Conservation (phyloP, 2,888 invertebrate species). For the Drosophila anomalata region DNA sequence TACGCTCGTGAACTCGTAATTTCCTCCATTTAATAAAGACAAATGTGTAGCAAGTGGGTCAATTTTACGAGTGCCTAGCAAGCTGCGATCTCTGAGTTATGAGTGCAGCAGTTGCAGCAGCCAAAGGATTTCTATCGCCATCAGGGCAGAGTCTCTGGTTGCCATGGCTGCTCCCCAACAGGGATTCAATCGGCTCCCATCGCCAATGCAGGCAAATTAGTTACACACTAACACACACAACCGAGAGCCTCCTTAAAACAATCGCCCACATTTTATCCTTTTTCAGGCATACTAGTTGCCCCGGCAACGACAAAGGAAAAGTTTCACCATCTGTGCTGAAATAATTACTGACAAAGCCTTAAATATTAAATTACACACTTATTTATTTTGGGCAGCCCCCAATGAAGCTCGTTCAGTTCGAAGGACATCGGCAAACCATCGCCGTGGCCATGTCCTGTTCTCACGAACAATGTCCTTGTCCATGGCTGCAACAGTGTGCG, state of each 20-base stretch:
- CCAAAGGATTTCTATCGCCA: background rate
- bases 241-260: background rate
- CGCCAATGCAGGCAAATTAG: slow-evolving; percentile 20
- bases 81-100: slow-evolving; percentile 38
- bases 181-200: slow-evolving; percentile 4
- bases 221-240: background rate
- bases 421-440: slow-evolving; percentile 40
- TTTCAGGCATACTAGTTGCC: slow-evolving; percentile 3
- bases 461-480: slow-evolving; percentile 67
- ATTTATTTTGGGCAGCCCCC: slow-evolving; percentile 63
- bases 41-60: slow-evolving; percentile 68
- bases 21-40: slow-evolving; percentile 67
- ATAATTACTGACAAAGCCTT: slow-evolving; percentile 76
- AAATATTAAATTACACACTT: slow-evolving; percentile 79
- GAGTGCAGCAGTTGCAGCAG: slow-evolving; percentile 16
- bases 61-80: slow-evolving; percentile 29
- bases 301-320: slow-evolving; percentile 44
- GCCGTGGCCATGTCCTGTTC: slow-evolving; percentile 26
- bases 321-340: slow-evolving; percentile 60
- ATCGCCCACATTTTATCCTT: background rate
- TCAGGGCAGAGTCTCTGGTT: background rate
- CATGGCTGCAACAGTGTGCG: slow-evolving; percentile 42
- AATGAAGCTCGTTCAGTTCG: slow-evolving; percentile 18
- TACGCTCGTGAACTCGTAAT: slow-evolving; percentile 59
- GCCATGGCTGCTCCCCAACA: background rate